Evolutionary conservation across 2,888 invertebrate genomes (phyloP), one percentile per base, ranked within the genome.

Genomic region (Calliphora vomitoria): DNA sequence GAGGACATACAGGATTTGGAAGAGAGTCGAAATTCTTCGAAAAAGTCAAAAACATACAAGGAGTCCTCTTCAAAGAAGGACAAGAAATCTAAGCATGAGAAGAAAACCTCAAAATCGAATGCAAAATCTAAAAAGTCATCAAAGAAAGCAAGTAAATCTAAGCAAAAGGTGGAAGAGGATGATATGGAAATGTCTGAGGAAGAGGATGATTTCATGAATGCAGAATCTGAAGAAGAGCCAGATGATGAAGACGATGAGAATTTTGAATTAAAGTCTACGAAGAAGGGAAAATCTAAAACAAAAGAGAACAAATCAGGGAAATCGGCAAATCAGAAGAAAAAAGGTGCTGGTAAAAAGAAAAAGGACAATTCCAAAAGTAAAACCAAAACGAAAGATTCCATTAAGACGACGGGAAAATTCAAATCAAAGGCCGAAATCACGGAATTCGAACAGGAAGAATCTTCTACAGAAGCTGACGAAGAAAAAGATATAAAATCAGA

Each of bases 201-300:
- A 62, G 89, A 91, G 44, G 89, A 90, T 58, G 91, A 91, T 3
- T 85, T 85, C 0, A 88, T 90, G 13, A 90, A 89, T 10, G 83
- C 85, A 0, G 90, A 89, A 50, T 66, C 50, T 18, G 89, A 85
- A 0, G 72, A 80, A 18, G 89, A 90, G 8, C 72, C 68, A 0
- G 85, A 88, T 18, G 58, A 88, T 72, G 90, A 89, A 8, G 91
- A 90, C 35, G 90, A 91, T 76, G 92, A 91, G 31, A 90, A 90
- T 64, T 69, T 90, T 79, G 88, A 89, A 13, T 66, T 90, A 80
- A 89, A 89, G 66, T 89, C 76, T 4, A n/a, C 72, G 5, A 89
- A 89, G 31, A 87, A 86, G 44, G 71, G 76, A 66, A 86, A 87
- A 85, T 62, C 64, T 10, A 89, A 88, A 74, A 11, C 58, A 50